Evolutionary conservation across 2,888 invertebrate species (phyloP), one percentile per base, ranked within the genome.

Genomic region (Apotomis turbidana): DNA sequence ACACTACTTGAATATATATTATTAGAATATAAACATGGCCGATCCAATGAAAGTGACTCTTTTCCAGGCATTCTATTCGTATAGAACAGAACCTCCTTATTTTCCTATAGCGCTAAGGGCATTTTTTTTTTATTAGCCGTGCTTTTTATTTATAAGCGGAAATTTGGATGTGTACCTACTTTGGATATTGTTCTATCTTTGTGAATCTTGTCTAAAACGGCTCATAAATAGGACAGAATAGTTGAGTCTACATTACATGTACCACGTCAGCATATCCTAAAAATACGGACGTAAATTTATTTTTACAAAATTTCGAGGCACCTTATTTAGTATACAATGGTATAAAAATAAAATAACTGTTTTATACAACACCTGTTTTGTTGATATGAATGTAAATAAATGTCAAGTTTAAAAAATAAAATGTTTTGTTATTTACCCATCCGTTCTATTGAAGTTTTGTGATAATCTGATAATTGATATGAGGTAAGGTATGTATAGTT

Each of bases 281-380:
- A 27, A 68, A 64, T 79, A 81, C 83, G 84, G 84, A 85, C 81
- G 83, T 85, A 85, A 86, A 86, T 83, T 85, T 89, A 89, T 90
- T 90, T 91, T 90, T 90, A 86, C 89, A 88, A 87, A 83, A 84
- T 87, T 85, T 87, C 84, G 84, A 88, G 85, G 92, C 92, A 91
- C 92, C 83, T 81, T 83, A 81, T 88, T 87, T 87, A 86, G 87
- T 89, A 87, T 89, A 88, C 87, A 87, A 90, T 87, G 89, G 89
- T 89, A 88, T 86, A 83, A 83, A 87, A 86, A 87, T 81, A 83
- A 90, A 89, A 88, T 85, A 91, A 90, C 90, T 90, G 92, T 94
- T 93, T 93, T 94, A 93, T 94, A 93, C 93, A 93, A 93, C 93
- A 93, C 91, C 93, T 91, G 91, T 93, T 93, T 94, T 93, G 94